Evolutionary conservation across 1,140 invertebrate genomes (phyloP).

Genomic region (Leptestheria dahalacensis): DNA sequence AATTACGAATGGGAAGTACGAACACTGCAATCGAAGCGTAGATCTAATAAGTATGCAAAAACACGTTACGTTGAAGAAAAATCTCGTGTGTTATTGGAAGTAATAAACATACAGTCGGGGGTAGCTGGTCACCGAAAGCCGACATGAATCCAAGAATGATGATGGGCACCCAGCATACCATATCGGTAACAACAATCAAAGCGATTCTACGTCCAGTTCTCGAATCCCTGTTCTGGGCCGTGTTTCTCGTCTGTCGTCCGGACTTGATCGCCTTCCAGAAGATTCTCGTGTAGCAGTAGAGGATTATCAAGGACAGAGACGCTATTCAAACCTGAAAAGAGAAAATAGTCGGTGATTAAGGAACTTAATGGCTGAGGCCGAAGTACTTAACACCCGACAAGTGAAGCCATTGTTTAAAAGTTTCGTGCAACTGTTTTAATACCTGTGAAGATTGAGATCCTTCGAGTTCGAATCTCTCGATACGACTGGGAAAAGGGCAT

Average conservation of each 20-base stretch:
- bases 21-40: constrained; percentile 35
- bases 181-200: constrained; percentile 39
- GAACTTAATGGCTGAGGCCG: no score
- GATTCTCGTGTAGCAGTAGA: constrained; percentile 39
- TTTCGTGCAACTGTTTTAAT: no score
- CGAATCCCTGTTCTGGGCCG: constrained; percentile 25
- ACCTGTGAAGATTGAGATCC: no score
- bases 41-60: constrained; percentile 15
- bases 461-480: no score
- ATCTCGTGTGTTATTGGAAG: no score
- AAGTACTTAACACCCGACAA: no score
- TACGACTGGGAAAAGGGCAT: no score
- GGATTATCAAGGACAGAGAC: constrained; percentile 37
- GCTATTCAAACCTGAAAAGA: constrained; percentile 36
- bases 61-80: no score
- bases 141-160: constrained; percentile 35
- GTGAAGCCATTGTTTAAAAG: no score
- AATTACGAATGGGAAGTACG: constrained; percentile 31
- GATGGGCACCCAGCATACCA: constrained; percentile 41
- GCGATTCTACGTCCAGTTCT: constrained; percentile 39
- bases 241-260: constrained; percentile 26
- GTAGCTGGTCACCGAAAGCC: constrained; percentile 19
- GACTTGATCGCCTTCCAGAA: constrained; percentile 36
- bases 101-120: neutral
- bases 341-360: no score